Evolutionary conservation across 2,888 invertebrate species (phyloP), one percentile per base, ranked within the genome.

Genomic region (Eutolmus rufibarbis): DNA sequence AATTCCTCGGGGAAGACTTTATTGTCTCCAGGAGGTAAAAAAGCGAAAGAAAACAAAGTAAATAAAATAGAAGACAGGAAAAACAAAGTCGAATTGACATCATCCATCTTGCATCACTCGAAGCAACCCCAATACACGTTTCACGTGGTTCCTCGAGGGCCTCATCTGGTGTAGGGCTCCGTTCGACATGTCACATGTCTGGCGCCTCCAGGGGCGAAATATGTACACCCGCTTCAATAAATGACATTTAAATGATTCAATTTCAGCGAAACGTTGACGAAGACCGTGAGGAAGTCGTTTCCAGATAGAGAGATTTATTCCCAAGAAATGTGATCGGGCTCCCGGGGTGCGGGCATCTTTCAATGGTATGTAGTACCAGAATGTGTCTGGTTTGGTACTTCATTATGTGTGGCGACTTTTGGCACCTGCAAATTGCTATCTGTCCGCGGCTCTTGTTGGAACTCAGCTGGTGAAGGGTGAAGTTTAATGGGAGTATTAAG

Each of bases 191-290:
- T 78, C 37, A 43, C 78, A 78, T 46, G 19, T 16, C 34, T 76
- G 8, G 7, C 12, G 23, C 19, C 19, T 66, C 28, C 66, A 0
- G 28, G 23, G 66, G 3, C 2, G 66, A 23, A 12, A 16, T 56
- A n/a, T n/a, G n/a, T n/a, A 51, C 5, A 31, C 16, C 79, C 28
- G 16, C 79, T n/a, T 79, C 51, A 51, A 28, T 79, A 79, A 79
- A 79, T 79, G 79, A 79, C 79, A 79, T 79, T 79, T 46, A 46
- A 79, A 79, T 79, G 79, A 79, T 79, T 79, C 79, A 79, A 79
- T 79, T 79, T 51, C 28, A 79, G 51, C 23, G 28, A 66, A 66
- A 66, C 28, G 66, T 28, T 66, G 28, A 23, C 66, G 66, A 28
- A 66, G 23, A 28, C 19, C 66, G 66, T 28, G 28, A 66, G 28